Base-by-base conservation (phyloP, 2,797 vertebrate species). In the Onychomys arenicola region DNA sequence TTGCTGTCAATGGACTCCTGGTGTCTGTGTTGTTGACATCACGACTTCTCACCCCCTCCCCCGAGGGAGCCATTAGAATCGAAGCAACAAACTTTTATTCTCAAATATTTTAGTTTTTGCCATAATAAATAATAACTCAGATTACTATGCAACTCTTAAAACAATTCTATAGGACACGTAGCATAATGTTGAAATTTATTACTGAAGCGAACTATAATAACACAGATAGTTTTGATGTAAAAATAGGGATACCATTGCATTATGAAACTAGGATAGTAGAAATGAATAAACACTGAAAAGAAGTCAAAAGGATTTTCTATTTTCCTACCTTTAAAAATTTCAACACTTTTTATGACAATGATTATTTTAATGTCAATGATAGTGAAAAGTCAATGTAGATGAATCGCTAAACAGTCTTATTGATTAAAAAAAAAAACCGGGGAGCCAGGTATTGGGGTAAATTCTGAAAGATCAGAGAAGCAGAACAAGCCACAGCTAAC, bases 81-180 rank as follows among this genome's bases (percentile, higher is more conserved):
- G 13, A 52, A 52, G 52, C 52, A 52, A 52, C 52, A 52, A 52
- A 52, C 13, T 52, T 83, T n/a, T 85, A 59, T 77, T 85, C 52
- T 59, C 76, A 92, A 69, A 32, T 29, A 46, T 92, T 77, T 90
- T 94, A 17, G 43, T 94, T 49, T 83, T 87, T 90, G 23, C 9
- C 57, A 46, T 73, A 49, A 4, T 76, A 91, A 80, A 32, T 37
- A 78, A 91, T 65, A 71, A 52, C 69, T 21, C 65, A 25, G 16
- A 61, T 89, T 61, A 77, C 65, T 95, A 61, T 61, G 5, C 13
- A 43, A 77, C 10, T 89, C 40, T 93, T 93, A 82, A 43, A 43
- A 37, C 49, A 43, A 65, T 80, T 91, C 82, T 81, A 43, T 29
- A 85, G 78, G 55, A 7, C 16, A 37, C n/a, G 17, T 34, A 34